These are phyloP conservation scores for Arremon aurantiirostris DNA, from an alignment of 2,797 vertebrate species.

Conservation along the genomic window DNA sequence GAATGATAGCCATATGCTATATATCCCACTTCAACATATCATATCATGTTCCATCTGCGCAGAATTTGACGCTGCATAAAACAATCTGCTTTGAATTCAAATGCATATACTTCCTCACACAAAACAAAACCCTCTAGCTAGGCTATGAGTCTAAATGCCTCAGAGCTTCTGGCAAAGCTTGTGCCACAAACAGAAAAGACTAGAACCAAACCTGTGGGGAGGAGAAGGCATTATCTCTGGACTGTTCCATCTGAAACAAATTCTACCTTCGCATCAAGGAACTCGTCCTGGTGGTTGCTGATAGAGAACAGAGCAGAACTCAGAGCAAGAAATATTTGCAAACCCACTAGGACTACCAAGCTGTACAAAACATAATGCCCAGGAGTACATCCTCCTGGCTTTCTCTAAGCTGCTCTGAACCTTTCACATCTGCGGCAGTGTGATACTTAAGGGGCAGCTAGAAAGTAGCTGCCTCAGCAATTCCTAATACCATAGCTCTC, in stretches of 20 bases:
- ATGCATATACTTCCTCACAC: neutral
- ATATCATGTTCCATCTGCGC: constrained; percentile 47
- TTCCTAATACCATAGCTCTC: neutral
- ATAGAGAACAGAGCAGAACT: neutral
- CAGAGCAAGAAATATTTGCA: neutral
- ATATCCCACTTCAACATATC: constrained; percentile 39
- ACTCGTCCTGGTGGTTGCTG: neutral
- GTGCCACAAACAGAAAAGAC: neutral
- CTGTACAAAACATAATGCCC: neutral
- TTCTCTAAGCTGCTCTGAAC: neutral
- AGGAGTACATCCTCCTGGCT: fast-evolving
- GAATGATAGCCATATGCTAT: constrained; percentile 60
- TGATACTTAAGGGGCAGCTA: neutral
- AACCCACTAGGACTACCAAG: neutral
- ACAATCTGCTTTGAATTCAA: constrained; percentile 58
- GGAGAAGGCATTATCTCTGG: neutral
- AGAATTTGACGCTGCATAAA: constrained; percentile 54
- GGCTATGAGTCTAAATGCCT: neutral
- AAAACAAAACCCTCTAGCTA: neutral
- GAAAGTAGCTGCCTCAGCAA: neutral
- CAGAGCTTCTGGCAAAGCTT: neutral
- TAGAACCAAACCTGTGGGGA: neutral
- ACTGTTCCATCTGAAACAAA: neutral
- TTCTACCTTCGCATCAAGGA: neutral
- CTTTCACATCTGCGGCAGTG: neutral